phyloP scores from a whole-genome alignment of 1,140 invertebrate genomes.

The Drosophila setifemur region DNA sequence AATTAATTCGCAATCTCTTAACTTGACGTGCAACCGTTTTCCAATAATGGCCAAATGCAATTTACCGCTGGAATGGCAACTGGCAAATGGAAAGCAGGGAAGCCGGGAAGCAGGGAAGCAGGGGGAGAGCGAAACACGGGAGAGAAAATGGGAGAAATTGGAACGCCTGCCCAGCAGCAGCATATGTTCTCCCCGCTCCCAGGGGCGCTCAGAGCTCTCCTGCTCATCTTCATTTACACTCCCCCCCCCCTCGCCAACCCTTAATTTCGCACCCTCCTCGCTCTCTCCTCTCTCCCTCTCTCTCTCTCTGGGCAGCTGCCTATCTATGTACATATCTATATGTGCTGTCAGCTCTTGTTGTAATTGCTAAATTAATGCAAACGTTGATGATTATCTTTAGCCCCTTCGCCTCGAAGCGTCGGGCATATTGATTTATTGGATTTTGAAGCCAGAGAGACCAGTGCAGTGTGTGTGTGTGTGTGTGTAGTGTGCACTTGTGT shows the following conservation, averaged over 20 bases:
- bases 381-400: constrained; percentile 54
- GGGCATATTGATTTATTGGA: constrained; percentile 46
- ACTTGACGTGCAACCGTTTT: constrained; percentile 56
- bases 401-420: constrained; percentile 16
- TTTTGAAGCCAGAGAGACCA: constrained; percentile 21
- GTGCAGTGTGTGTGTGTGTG: constrained; percentile 1
- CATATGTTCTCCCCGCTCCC: constrained; percentile 34
- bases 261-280: background rate
- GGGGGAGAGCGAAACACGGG: background rate
- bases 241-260: background rate
- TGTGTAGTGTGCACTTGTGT: constrained; percentile 10
- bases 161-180: constrained; percentile 15
- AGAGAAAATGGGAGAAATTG: background rate
- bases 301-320: constrained; percentile 7
- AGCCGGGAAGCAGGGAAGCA: background rate
- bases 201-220: constrained; percentile 37
- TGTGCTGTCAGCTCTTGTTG: constrained; percentile 54
- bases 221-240: constrained; percentile 17
- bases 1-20: constrained; percentile 73
- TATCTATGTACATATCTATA: constrained; percentile 4
- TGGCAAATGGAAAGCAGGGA: background rate
- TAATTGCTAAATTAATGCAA: constrained; percentile 76
- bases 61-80: constrained; percentile 51
- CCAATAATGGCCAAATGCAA: constrained; percentile 73
- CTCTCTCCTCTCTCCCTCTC: background rate